These are phyloP conservation scores for Myopa tessellatipennis DNA, from an alignment of 2,888 invertebrate genomes.

Conservation along the genomic window DNA sequence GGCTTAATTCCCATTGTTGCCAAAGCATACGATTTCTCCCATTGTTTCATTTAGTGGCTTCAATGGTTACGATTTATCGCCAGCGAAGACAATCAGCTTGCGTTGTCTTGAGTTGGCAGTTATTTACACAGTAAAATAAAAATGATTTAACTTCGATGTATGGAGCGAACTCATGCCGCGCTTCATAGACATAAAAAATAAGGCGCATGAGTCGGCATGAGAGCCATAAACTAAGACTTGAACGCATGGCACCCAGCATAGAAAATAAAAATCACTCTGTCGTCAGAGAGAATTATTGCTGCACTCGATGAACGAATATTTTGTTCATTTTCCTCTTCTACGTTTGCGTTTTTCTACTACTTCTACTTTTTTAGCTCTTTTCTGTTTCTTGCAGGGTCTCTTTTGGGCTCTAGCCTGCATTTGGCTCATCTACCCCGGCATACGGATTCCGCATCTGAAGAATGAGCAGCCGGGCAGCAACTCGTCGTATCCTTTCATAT, in stretches of 20 bases:
- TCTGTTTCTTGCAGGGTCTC: conserved; percentile 71
- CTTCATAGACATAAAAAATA: not conserved
- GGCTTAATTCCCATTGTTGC: not conserved
- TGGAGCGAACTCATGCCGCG: not conserved
- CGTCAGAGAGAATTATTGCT: conserved; percentile 20
- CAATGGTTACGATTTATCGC: not conserved
- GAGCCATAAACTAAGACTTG: not conserved
- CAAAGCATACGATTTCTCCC: not conserved
- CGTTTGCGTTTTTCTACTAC: not conserved
- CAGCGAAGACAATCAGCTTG: not conserved
- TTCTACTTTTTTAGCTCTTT: conserved; percentile 28
- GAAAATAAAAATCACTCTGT: conserved; percentile 34
- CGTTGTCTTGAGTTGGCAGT: not conserved
- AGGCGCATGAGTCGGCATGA: not conserved
- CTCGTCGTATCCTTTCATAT: conserved; percentile 75
- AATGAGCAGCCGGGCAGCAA: conserved; percentile 75
- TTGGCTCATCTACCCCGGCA: conserved; percentile 76
- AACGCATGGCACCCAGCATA: not conserved
- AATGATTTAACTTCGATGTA: not conserved
- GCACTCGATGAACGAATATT: conserved; percentile 19
- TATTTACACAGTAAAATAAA: not conserved
- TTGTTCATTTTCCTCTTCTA: not conserved
- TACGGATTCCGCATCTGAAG: conserved; percentile 75
- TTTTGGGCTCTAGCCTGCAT: conserved; percentile 81
- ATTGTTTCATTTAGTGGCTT: not conserved